Evolutionary conservation across 2,113 vertebrate genomes (phyloP), one percentile per base, ranked within the genome.

Genomic region (Chunga burmeisteri): DNA sequence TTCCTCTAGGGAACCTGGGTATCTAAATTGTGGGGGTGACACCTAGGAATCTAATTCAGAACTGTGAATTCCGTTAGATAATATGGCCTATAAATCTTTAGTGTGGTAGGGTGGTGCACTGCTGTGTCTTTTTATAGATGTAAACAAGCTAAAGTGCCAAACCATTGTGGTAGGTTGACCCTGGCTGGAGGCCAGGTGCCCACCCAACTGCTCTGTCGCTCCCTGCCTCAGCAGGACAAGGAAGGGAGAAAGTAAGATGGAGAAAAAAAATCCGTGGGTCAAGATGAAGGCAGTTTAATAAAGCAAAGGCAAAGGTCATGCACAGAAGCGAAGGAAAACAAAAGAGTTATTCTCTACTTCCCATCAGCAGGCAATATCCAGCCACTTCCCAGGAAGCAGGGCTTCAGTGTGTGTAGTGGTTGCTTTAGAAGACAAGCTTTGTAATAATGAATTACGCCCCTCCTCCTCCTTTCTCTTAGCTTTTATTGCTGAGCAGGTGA

Each of bases 171-270:
- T 44, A 32, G 2, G 7, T 55, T 66, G 40, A 61, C 14, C 7
- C n/a, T 77, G 8, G 6, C 15, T 58, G n/a, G 40, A 55, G 20
- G 42, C 6, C 23, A 47, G 5, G 0, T 53, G n/a, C 29, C 11
- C 5, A n/a, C 14, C 32, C 42, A 36, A 20, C 12, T 10, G 16
- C 23, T 56, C 12, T 30, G 14, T 62, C 38, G 47, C 25, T 62
- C 7, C 21, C 34, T 1, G 53, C 10, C 56, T 77, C 27, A 72
- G 8, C 23, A 71, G 40, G 9, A n/a, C 16, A 15, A 3, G 5
- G 2, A 0, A 0, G 6, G 17, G 9, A 71, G 46, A 81, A 88
- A 71, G 46, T 34, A 61, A n/a, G 14, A 18, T 38, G 20, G 38
- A 38, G 38, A 32, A 7, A 70, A 47, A 68, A 79, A 18, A 0